Percentiles rank a stretch among this genome's conserved stretches.
Conservation (phyloP, 2,888 invertebrate genomes). For the Biston betularia region DNA sequence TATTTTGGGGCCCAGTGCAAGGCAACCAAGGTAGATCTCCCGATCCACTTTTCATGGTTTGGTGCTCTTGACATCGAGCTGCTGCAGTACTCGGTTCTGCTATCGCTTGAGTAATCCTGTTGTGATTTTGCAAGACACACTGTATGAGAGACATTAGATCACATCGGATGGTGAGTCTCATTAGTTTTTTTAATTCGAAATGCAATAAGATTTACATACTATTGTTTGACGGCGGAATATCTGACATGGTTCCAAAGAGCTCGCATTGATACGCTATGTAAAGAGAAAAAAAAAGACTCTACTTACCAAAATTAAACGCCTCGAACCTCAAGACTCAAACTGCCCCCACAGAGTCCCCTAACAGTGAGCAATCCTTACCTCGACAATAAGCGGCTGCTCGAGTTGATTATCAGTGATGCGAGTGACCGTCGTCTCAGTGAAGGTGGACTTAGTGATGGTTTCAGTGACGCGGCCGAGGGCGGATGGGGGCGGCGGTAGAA, state of each 20-base stretch:
- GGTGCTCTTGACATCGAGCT: no score
- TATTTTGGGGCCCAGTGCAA: no score
- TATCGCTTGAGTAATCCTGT: no score
- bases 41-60: no score
- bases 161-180: no score
- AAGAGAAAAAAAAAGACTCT: not conserved
- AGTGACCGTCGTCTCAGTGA: slow-evolving; percentile 97
- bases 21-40: no score
- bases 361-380: slow-evolving; percentile 86
- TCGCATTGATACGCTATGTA: not conserved
- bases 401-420: slow-evolving; percentile 97
- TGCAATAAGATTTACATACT: no score
- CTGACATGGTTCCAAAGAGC: not conserved
- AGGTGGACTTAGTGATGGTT: slow-evolving; percentile 97
- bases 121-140: no score
- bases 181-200: no score
- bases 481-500: slow-evolving; percentile 93
- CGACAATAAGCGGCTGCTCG: slow-evolving; percentile 93
- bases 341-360: not conserved
- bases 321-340: not conserved
- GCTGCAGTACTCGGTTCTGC: no score
- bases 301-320: not conserved
- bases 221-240: no score
- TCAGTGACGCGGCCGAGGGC: slow-evolving; percentile 95
- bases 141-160: no score